Evolutionary conservation across 35 echinoderm and acorn worm species (phyloP).

Genomic region (Apostichopus parvimensis): DNA sequence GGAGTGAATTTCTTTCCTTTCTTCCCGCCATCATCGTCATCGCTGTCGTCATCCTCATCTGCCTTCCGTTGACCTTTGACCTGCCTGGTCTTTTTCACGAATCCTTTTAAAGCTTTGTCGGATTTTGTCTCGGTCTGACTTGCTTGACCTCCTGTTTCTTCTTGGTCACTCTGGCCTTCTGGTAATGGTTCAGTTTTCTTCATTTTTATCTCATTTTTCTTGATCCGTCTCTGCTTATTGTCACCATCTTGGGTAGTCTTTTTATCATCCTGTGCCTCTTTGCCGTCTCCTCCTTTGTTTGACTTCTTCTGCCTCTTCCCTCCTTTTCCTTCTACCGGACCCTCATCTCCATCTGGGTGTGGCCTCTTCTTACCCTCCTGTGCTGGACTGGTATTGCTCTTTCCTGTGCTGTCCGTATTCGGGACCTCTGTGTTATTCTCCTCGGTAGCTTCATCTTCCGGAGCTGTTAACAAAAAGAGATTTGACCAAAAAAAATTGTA

Average conservation of each 20-base stretch:
- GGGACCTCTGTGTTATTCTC: neutral
- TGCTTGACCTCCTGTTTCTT: neutral
- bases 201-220: neutral
- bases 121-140: neutral
- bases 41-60: neutral
- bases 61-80: neutral
- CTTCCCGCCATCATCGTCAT: neutral
- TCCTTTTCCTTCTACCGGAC: neutral
- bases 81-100: neutral
- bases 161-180: neutral
- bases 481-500: neutral
- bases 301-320: constrained; percentile 1
- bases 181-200: neutral
- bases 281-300: neutral
- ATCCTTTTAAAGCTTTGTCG: neutral
- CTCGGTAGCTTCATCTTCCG: constrained; percentile 3
- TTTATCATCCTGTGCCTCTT: neutral
- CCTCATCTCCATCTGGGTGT: constrained; percentile 3
- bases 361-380: neutral
- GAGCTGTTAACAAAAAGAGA: neutral
- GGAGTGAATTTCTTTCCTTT: neutral
- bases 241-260: neutral
- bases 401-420: neutral
- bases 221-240: neutral
- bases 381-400: neutral